Evolutionary conservation across 2,113 vertebrate genomes (phyloP).

Genomic region (Candoia aspera): DNA sequence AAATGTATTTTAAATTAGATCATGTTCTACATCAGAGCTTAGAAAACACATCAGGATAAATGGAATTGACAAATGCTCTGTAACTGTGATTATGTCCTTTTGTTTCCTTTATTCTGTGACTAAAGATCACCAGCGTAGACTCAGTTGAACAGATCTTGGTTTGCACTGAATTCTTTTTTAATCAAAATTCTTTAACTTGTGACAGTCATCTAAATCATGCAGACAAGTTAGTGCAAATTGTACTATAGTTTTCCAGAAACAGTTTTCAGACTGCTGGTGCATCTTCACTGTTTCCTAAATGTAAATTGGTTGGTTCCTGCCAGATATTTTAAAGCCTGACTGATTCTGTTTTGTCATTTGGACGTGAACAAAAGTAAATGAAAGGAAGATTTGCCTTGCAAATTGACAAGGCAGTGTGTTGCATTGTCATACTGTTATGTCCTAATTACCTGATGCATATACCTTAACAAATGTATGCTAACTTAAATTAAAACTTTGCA

Average conservation of each 20-base stretch:
- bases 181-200: conserved; percentile 17
- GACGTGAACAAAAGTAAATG: background rate
- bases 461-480: background rate
- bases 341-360: conserved; percentile 3
- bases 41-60: background rate
- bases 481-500: conserved; percentile 1
- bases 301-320: conserved; percentile 24
- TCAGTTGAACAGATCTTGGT: background rate
- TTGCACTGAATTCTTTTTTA: background rate
- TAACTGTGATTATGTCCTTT: background rate
- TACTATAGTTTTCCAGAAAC: conserved; percentile 9
- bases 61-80: background rate
- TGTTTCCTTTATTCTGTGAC: background rate
- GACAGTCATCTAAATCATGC: conserved; percentile 10
- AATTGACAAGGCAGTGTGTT: background rate
- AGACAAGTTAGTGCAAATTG: conserved; percentile 6
- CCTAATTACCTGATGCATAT: background rate
- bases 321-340: background rate
- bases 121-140: background rate
- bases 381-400: background rate
- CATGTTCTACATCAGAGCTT: background rate
- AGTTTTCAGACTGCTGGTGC: conserved; percentile 12
- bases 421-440: background rate
- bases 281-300: background rate
- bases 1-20: background rate